A percentile compares a stretch with the other conserved stretches of the same genome.
Evolutionary conservation across 2,888 invertebrate genomes (phyloP).

Genomic region (Xylota sylvarum): DNA sequence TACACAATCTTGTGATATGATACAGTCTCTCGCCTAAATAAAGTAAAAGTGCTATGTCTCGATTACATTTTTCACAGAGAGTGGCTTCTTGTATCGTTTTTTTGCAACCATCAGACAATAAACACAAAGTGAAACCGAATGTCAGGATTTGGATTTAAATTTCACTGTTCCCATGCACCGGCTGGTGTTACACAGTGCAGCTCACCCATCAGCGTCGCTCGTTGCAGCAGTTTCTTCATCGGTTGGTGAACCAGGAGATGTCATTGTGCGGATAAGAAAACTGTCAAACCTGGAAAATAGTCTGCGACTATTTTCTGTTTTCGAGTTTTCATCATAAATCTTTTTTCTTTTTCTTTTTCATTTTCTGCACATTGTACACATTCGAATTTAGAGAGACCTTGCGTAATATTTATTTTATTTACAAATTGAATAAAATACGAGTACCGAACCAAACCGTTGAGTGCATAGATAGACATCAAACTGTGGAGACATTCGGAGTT

Average conservation of each 20-base stretch:
- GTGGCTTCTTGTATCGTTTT: slow-evolving; percentile 32
- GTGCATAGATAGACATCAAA: slow-evolving; percentile 59
- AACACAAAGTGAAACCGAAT: slow-evolving; percentile 64
- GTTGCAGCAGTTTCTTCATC: not conserved
- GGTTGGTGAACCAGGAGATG: slow-evolving; percentile 54
- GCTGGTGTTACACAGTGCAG: slow-evolving; percentile 31
- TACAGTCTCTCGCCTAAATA: slow-evolving; percentile 2
- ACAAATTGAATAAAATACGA: slow-evolving; percentile 69
- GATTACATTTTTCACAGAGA: slow-evolving; percentile 51
- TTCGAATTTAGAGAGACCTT: slow-evolving; percentile 54
- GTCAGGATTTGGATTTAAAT: slow-evolving; percentile 66
- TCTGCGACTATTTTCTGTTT: slow-evolving; percentile 36
- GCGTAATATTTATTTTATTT: slow-evolving; percentile 73
- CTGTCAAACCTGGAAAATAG: slow-evolving; percentile 58
- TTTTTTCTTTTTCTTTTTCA: slow-evolving; percentile 40
- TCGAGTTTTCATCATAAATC: slow-evolving; percentile 60
- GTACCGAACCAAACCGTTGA: slow-evolving; percentile 47
- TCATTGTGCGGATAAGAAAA: slow-evolving; percentile 70
- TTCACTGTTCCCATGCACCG: slow-evolving; percentile 49
- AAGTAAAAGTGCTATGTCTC: slow-evolving; percentile 65
- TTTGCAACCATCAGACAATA: slow-evolving; percentile 5
- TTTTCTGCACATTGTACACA: slow-evolving; percentile 8
- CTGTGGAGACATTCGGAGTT: slow-evolving; percentile 10
- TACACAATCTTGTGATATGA: slow-evolving; percentile 50
- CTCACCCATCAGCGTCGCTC: slow-evolving; percentile 48